These are phyloP conservation scores for Dryocosmus kuriphilus DNA, from an alignment of 2,888 invertebrate species.

Conservation along the genomic window DNA sequence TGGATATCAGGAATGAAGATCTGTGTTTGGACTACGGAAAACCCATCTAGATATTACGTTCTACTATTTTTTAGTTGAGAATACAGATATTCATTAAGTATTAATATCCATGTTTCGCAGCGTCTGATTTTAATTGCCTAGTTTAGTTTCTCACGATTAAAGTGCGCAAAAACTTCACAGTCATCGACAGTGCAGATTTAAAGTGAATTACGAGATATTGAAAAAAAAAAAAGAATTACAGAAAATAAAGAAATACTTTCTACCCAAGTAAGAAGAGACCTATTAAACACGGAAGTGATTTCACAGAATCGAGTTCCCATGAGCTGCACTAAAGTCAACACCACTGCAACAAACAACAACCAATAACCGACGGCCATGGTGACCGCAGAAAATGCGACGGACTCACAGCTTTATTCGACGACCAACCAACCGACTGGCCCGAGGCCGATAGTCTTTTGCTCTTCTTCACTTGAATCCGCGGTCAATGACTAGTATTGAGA, in stretches of 20 bases:
- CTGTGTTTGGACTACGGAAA: too few relatives aligned
- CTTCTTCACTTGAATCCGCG: conserved; percentile 51
- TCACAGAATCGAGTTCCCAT: conserved; percentile 61
- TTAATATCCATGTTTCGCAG: not conserved
- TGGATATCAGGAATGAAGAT: too few relatives aligned
- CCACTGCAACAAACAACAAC: conserved; percentile 61
- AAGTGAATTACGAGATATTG: not conserved
- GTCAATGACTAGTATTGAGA: conserved; percentile 48
- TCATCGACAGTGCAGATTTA: not conserved
- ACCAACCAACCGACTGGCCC: conserved; percentile 28
- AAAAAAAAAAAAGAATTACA: not conserved
- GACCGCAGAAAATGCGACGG: conserved; percentile 62
- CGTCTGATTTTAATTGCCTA: not conserved
- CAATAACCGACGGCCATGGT: conserved; percentile 65
- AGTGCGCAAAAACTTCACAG: not conserved
- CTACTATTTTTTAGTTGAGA: not conserved
- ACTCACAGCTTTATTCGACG: conserved; percentile 40
- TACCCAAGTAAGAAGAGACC: not conserved
- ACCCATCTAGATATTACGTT: too few relatives aligned
- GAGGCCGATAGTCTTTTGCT: conserved; percentile 47
- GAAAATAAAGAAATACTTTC: conserved; percentile 14
- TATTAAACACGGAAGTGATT: conserved; percentile 58
- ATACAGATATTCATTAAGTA: not conserved
- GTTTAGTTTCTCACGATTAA: not conserved
- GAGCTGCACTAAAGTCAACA: conserved; percentile 51